Conservation (phyloP, 2,113 vertebrate genomes). For the Zootoca vivipara region DNA sequence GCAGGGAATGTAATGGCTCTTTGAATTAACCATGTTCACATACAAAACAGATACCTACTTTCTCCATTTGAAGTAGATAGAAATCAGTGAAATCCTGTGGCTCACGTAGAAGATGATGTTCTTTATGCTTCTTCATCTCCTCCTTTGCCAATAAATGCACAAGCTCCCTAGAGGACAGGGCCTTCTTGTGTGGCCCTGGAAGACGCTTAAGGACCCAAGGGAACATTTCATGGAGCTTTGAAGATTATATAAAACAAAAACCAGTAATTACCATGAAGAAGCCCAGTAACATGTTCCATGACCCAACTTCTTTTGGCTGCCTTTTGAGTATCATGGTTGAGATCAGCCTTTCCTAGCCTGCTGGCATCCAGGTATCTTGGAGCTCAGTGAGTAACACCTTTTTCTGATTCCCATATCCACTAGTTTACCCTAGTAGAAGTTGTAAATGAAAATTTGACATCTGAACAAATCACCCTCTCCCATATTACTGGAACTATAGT, state of each 20-base stretch:
- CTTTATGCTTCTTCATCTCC: conserved; percentile 34
- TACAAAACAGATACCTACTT: conserved; percentile 21
- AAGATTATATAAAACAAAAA: neutral
- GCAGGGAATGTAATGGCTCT: neutral
- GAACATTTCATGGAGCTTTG: conserved; percentile 35
- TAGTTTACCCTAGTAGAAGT: neutral
- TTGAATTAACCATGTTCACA: neutral
- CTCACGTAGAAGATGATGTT: neutral
- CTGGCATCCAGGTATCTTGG: no score
- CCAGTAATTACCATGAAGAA: neutral
- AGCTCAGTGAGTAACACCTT: neutral
- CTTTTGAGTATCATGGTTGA: neutral
- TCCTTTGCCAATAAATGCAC: neutral
- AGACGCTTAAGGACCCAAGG: conserved; percentile 33
- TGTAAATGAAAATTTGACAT: neutral
- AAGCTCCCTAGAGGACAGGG: neutral
- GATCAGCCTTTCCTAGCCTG: neutral
- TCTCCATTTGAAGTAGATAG: conserved; percentile 44
- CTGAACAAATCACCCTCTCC: neutral
- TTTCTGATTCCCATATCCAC: neutral
- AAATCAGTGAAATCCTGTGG: conserved; percentile 42
- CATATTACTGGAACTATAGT: no score
- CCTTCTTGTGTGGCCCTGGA: conserved; percentile 39
- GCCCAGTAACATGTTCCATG: neutral
- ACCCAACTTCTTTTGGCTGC: neutral